Base-by-base conservation (phyloP, 2,888 invertebrate species). In the Oxyteleia sp. region DNA sequence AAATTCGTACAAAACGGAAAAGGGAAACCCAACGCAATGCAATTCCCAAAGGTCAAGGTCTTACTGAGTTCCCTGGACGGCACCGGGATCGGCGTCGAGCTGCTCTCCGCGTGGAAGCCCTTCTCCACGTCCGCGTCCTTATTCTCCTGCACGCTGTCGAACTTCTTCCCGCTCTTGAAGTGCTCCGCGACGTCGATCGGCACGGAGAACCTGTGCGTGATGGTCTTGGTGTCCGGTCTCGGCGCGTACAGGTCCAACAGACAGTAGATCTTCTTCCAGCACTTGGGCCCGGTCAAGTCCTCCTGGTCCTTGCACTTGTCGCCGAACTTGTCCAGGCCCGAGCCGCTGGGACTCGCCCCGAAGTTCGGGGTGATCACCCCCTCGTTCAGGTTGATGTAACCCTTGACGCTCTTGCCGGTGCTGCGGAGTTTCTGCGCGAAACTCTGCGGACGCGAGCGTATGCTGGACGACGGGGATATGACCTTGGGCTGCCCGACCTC, bases 211-310 rank as follows among this genome's bases (percentile, higher is more conserved):
- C 96, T 94, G 92, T 97, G 97, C 29, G 96, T 96, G 49, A 98
- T 97, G 0, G 98, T 98, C 93, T 98, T 98, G 0, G 98, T 97
- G 91, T 98, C 98, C 0, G 99, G 98, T 96, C 98, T 97, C 57
- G 97, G 98, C 4, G 98, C 98, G 92, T 99, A 99, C 63, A 99
- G 94, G 90, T 99, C 98, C 69, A 99, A 94, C 82, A 99, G 95
- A 92, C 98, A 96, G 93, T 98, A 98, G 86, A 99, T 96, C 0
- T 98, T 99, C 91, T 97, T 96, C 99, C 99, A 99, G 91, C 99
- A 99, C 88, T 97, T 96, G 10, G 98, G 98, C 0, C 83, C 83
- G 2, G 96, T 95, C 85, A 94, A 85, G 57, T 91, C 92, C 0
- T 89, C 88, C 3, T 88, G 88, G 45, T 92, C 93, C 86, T 93